Conservation (phyloP, 2,888 invertebrate species). For the Timandra comae region DNA sequence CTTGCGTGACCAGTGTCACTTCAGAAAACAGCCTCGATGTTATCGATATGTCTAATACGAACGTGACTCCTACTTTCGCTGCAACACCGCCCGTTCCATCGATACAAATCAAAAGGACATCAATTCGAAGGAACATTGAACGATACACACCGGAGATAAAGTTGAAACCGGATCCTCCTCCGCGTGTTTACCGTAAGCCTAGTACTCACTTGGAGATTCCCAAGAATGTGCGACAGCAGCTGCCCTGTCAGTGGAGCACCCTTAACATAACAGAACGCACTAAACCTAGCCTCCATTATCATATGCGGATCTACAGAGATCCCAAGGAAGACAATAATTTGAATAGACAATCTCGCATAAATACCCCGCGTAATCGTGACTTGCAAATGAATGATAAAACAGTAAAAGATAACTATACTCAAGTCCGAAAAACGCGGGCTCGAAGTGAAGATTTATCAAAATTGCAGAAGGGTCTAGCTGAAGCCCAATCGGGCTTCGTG, state of each 20-base stretch:
- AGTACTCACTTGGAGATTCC: constrained; percentile 66
- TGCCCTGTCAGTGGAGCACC: constrained; percentile 68
- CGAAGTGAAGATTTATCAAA: constrained; percentile 69
- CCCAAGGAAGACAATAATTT: constrained; percentile 34
- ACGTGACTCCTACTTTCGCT: constrained; percentile 68
- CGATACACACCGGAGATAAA: constrained; percentile 60
- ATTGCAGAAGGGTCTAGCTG: constrained; percentile 57
- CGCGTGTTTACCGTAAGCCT: constrained; percentile 63
- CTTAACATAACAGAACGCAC: constrained; percentile 65
- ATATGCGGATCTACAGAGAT: constrained; percentile 70
- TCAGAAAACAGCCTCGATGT: constrained; percentile 76
- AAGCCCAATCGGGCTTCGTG: constrained; percentile 64
- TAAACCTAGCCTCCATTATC: constrained; percentile 70
- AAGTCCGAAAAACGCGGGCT: constrained; percentile 55
- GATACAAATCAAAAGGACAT: constrained; percentile 69
- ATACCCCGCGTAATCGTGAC: constrained; percentile 54
- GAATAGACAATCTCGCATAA: constrained; percentile 47
- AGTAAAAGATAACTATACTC: constrained; percentile 28
- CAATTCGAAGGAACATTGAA: constrained; percentile 62
- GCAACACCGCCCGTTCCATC: constrained; percentile 64
- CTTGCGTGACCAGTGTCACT: constrained; percentile 76
- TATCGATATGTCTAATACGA: constrained; percentile 69
- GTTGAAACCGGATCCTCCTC: constrained; percentile 64
- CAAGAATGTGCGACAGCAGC: constrained; percentile 62
- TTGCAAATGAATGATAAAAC: constrained; percentile 41